Percentiles rank a stretch among this genome's conserved stretches.
Evolutionary conservation across 2,113 vertebrate species (phyloP).

Genomic region (Jaculus jaculus): DNA sequence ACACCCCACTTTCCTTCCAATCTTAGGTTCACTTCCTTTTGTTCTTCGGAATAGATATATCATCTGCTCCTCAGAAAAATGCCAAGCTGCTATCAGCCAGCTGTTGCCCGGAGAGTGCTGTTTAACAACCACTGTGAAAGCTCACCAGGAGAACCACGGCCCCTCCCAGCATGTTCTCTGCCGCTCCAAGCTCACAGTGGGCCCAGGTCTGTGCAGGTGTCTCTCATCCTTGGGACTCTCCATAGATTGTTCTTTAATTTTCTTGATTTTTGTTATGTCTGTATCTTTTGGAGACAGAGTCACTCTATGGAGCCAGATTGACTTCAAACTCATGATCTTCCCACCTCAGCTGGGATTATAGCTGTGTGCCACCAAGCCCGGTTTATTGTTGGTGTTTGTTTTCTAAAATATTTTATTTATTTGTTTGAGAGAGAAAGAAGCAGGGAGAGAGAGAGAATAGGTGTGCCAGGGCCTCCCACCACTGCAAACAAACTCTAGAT

Average conservation of each 20-base stretch:
- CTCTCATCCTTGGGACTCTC: background rate
- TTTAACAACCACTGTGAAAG: background rate
- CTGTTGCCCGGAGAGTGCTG: background rate
- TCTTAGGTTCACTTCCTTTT: background rate
- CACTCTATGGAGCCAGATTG: background rate
- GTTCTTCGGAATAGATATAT: background rate
- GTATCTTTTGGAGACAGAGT: background rate
- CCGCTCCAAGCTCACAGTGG: background rate
- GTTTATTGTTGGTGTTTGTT: background rate
- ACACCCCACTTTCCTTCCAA: background rate
- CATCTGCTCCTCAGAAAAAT: no score
- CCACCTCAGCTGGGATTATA: background rate
- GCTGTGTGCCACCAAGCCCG: no score
- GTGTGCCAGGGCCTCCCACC: no score
- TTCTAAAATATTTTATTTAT: background rate
- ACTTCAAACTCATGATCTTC: background rate
- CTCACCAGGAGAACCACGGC: background rate
- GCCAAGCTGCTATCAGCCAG: no score
- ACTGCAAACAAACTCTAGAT: no score
- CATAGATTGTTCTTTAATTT: background rate
- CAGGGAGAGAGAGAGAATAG: no score
- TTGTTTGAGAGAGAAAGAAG: background rate
- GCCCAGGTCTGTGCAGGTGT: background rate
- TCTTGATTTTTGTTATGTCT: no score
- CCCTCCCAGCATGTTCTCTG: background rate